Evolutionary conservation across 2,797 vertebrate species (phyloP), one percentile per base, ranked within the genome.

Genomic region (Microchirus variegatus): DNA sequence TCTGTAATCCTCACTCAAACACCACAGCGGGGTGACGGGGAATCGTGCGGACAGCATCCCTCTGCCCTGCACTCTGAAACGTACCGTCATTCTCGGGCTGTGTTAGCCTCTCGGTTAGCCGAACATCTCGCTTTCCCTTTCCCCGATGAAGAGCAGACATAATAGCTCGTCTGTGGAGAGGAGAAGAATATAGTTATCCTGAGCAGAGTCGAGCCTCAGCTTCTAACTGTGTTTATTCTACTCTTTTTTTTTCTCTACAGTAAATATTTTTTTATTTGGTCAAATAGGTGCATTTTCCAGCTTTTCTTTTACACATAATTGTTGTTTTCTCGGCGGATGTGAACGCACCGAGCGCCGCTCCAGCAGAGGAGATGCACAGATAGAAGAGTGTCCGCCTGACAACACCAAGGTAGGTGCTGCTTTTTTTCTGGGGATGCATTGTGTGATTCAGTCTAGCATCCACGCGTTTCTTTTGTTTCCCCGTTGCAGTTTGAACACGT

Each of bases 361-460:
- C 68, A 40, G 65, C n/a, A 10, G 55, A 70, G 67, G 63, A 73
- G 73, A 84, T 78, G 76, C 78, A 62, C 58, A 49, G 72, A 83
- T 37, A 75, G 67, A 82, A 75, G 31, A 31, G 7, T 77, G 63
- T 37, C 67, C 70, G 77, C 58, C 46, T 81, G 63, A 65, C 84
- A 88, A 55, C 79, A 78, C 73, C 60, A 67, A 85, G 90, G 90
- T 91, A 87, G 68, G 87, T 53, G 69, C 61, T 65, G 43, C 38
- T 17, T 73, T 35, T 59, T 59, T 44, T 70, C 55, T 58, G 70
- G 63, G 63, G 55, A 66, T 73, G 68, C 72, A 77, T 82, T 80
- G 75, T 80, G 71, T 73, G 59, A 42, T 47, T 56, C 72, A 50
- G 45, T 63, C 36, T 65, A 43, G 31, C 42, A 44, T 73, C 42